Evolutionary conservation across 1,140 invertebrate species (phyloP).

Genomic region (Sogatella furcifera): DNA sequence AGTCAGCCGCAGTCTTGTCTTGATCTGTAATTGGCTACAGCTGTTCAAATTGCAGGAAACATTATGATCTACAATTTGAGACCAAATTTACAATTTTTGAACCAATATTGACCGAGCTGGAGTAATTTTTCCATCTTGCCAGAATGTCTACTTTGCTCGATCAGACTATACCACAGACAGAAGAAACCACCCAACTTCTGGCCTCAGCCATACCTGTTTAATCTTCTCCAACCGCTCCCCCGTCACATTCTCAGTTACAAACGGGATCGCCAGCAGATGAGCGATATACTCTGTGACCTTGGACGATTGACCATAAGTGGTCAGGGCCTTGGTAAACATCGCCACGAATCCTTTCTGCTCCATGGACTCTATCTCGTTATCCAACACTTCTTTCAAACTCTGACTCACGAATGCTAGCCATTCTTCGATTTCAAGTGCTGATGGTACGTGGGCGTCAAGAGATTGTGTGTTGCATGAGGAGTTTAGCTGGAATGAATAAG

Average conservation of each 20-base stretch:
- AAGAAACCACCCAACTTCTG: too few relatives aligned
- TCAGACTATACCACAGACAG: too few relatives aligned
- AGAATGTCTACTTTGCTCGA: too few relatives aligned
- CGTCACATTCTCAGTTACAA: constrained; percentile 50
- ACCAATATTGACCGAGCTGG: too few relatives aligned
- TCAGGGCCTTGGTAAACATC: constrained; percentile 57
- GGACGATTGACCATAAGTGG: constrained; percentile 47
- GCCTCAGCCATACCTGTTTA: constrained; percentile 45
- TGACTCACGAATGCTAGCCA: constrained; percentile 42
- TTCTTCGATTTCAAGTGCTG: constrained; percentile 19
- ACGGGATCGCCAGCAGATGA: constrained; percentile 55
- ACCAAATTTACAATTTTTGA: too few relatives aligned
- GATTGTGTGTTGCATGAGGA: too few relatives aligned
- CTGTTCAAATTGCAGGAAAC: too few relatives aligned
- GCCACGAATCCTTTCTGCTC: constrained; percentile 59
- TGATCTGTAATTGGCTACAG: too few relatives aligned
- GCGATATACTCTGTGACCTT: constrained; percentile 56
- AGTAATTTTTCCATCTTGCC: too few relatives aligned
- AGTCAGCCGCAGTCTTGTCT: too few relatives aligned
- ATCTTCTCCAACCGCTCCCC: constrained; percentile 44
- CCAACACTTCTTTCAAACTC: constrained; percentile 53
- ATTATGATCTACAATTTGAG: too few relatives aligned
- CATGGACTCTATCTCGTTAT: constrained; percentile 57
- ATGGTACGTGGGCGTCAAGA: background rate
- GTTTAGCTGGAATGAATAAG: too few relatives aligned